Evolutionary conservation across 2,888 invertebrate genomes (phyloP), one percentile per base, ranked within the genome.

Genomic region (Galerucella calmariensis): DNA sequence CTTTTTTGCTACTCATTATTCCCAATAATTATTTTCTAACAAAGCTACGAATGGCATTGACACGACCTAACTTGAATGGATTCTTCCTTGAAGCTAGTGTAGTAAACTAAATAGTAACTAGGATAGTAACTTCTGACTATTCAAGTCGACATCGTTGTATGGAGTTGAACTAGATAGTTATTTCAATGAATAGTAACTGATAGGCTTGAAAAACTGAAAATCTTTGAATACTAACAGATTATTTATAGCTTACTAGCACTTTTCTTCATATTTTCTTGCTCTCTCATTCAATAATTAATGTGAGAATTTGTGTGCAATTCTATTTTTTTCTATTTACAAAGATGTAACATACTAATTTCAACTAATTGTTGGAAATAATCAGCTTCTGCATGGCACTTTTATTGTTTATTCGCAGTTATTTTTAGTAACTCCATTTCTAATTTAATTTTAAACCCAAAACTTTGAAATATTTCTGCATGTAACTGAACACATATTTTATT

Each of bases 311-410:
- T 69, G 41, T 71, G 67, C 62, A 68, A 35, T 16, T 56, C 63
- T 68, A 56, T 56, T 72, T 70, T 74, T 75, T 65, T 24, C 73
- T 80, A 76, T 79, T 79, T 79, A 80, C 80, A 79, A 79, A 80
- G 79, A 79, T 78, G 80, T 77, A 66, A 71, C 72, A 27, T 11
- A 35, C 41, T 41, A 16, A 56, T 58, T 69, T 62, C n/a, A 20
- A 51, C 14, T 16, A 65, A 56, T 6, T 48, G 24, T 75, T 66
- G 56, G 44, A 44, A 12, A 11, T 58, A 61, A 58, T 56, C 20
- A 27, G 48, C 63, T 71, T 73, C 46, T 70, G 74, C 73, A 76
- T 78, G 76, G 46, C 48, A 44, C 62, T 24, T 63, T 67, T 20
- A 14, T 9, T 12, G 27, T 62, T 56, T 56, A 10, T 53, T 0